These are phyloP conservation scores for Labeo rohita DNA, from an alignment of 2,113 vertebrate species.

Conservation along the genomic window DNA sequence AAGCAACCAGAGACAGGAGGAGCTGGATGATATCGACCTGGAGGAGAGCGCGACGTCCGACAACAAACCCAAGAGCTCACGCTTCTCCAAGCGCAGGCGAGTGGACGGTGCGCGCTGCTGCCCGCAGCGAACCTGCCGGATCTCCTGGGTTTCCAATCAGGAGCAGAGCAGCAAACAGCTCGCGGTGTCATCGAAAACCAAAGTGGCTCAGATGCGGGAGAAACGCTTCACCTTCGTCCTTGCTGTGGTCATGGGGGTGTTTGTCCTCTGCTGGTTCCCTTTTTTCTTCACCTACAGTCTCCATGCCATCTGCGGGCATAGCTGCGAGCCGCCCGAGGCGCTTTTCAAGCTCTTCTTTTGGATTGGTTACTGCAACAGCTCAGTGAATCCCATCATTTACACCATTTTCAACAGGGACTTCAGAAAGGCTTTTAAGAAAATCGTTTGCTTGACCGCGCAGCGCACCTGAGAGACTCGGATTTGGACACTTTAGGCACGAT, in stretches of 20 bases:
- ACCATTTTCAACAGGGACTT: conserved; percentile 85
- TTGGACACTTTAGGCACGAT: background rate
- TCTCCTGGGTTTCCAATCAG: conserved; percentile 60
- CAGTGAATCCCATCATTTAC: conserved; percentile 78
- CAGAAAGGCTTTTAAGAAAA: conserved; percentile 81
- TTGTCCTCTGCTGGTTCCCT: conserved; percentile 88
- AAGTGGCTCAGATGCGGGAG: conserved; percentile 80
- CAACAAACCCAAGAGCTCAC: conserved; percentile 48
- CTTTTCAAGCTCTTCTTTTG: conserved; percentile 94
- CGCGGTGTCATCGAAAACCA: conserved; percentile 65
- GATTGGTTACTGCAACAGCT: conserved; percentile 81
- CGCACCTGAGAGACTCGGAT: conserved; percentile 53
- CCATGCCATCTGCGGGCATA: conserved; percentile 79
- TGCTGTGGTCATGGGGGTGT: conserved; percentile 86
- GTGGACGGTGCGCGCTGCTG: conserved; percentile 54
- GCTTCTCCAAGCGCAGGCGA: conserved; percentile 57
- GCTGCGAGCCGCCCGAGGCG: conserved; percentile 78
- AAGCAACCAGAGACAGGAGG: conserved; percentile 64
- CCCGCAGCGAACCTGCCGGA: conserved; percentile 58
- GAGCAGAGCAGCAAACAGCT: conserved; percentile 64
- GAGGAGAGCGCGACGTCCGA: conserved; percentile 72
- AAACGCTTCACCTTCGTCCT: conserved; percentile 85
- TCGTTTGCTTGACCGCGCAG: conserved; percentile 68
- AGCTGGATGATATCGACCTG: conserved; percentile 73
- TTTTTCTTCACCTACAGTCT: conserved; percentile 91